Evolutionary conservation across 2,113 vertebrate genomes (phyloP).

Genomic region (Polyodon spathula): DNA sequence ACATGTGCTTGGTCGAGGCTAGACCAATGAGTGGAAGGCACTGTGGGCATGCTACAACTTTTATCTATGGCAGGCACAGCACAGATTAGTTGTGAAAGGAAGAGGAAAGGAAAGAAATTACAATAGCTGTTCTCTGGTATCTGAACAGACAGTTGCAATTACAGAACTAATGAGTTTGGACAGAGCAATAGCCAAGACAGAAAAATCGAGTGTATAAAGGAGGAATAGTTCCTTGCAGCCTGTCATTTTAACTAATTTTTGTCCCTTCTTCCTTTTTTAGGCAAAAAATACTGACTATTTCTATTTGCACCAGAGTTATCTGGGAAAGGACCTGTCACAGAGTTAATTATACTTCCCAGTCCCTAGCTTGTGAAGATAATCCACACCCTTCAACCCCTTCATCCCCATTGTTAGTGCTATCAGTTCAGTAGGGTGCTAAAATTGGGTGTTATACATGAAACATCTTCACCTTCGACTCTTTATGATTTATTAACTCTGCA

Average conservation of each 20-base stretch:
- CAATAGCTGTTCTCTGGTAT: slow-evolving; percentile 58
- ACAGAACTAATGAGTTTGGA: slow-evolving; percentile 62
- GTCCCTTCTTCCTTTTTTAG: not conserved
- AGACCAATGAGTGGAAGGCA: slow-evolving; percentile 29
- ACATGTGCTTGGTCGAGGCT: slow-evolving; percentile 18
- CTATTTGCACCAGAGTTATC: not conserved
- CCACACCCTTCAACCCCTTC: slow-evolving; percentile 31
- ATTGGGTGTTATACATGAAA: slow-evolving; percentile 23
- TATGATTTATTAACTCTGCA: slow-evolving; percentile 56
- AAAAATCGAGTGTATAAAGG: slow-evolving; percentile 17
- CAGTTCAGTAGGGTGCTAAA: slow-evolving; percentile 20
- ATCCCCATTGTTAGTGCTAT: not conserved
- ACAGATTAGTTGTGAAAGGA: slow-evolving; percentile 52
- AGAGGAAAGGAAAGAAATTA: slow-evolving; percentile 41
- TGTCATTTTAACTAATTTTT: slow-evolving; percentile 5
- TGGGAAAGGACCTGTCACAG: slow-evolving; percentile 45
- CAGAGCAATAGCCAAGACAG: slow-evolving; percentile 48
- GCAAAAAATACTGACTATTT: not conserved
- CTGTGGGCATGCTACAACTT: slow-evolving; percentile 41
- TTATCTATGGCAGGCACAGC: slow-evolving; percentile 50
- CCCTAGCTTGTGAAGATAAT: slow-evolving; percentile 45
- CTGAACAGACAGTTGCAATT: slow-evolving; percentile 68
- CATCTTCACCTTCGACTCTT: slow-evolving; percentile 32
- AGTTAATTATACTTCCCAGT: slow-evolving; percentile 53
- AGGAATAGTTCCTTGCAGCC: slow-evolving; percentile 8